A percentile compares a stretch with the other conserved stretches of the same genome.
Conservation (phyloP, 2,888 invertebrate species). For the Drosophila mulleri region DNA sequence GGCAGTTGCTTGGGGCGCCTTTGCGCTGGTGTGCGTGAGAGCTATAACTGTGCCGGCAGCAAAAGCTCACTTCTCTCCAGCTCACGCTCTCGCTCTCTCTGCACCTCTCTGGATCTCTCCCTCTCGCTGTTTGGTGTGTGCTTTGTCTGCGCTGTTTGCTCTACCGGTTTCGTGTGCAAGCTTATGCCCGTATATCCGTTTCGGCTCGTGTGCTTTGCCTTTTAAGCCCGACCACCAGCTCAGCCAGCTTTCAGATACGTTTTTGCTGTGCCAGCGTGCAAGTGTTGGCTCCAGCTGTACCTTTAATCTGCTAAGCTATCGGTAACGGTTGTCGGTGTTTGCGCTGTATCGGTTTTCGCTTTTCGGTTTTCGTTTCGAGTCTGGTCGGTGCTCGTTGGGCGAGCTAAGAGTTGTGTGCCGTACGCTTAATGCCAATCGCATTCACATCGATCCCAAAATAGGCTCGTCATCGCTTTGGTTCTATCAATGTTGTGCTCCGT, state of each 20-base stretch:
- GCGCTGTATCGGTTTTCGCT: not conserved
- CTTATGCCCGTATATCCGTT: constrained; percentile 74
- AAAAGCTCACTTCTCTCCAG: constrained; percentile 31
- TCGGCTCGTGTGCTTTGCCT: constrained; percentile 68
- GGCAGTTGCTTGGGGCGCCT: constrained; percentile 8
- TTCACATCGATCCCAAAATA: constrained; percentile 60
- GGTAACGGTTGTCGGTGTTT: constrained; percentile 6
- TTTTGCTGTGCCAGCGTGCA: constrained; percentile 77
- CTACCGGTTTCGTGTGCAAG: constrained; percentile 67
- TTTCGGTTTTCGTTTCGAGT: constrained; percentile 1
- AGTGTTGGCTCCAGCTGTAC: constrained; percentile 55
- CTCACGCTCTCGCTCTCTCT: constrained; percentile 10
- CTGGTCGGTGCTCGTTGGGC: constrained; percentile 3
- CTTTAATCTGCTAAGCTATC: constrained; percentile 4
- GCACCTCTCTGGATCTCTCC: constrained; percentile 1
- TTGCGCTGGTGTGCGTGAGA: constrained; percentile 40
- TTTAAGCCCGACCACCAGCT: constrained; percentile 75
- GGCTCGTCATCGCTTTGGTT: constrained; percentile 63
- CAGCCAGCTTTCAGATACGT: constrained; percentile 82
- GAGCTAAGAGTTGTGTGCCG: constrained; percentile 6
- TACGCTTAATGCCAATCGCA: not conserved
- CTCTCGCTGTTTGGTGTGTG: not conserved
- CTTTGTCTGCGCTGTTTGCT: constrained; percentile 5
- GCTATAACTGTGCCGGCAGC: constrained; percentile 43
- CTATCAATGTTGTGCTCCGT: constrained; percentile 74